Percentiles rank a stretch among this genome's conserved stretches.
phyloP scores from a whole-genome alignment of 2,797 vertebrate species.

The Semaprochilodus insignis region DNA sequence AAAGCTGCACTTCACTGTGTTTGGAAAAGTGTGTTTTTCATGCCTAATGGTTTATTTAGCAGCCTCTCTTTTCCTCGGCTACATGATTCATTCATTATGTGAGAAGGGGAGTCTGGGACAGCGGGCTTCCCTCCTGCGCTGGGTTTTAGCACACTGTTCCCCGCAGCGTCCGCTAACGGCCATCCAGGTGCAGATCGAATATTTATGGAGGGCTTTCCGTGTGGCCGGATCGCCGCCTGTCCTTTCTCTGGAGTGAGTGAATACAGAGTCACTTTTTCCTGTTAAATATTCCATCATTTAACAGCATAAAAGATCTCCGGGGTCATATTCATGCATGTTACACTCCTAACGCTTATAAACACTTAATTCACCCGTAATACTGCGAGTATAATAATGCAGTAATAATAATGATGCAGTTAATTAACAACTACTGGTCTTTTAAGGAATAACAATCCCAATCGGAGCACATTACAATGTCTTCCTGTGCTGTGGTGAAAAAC shows the following conservation, averaged over 20 bases:
- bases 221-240: background rate
- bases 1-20: background rate
- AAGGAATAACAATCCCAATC: too few species aligned
- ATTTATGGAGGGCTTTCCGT: slow-evolving; percentile 4
- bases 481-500: too few species aligned
- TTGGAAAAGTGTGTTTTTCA: background rate
- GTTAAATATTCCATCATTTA: too few species aligned
- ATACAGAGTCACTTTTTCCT: background rate
- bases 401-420: too few species aligned
- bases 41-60: slow-evolving; percentile 25
- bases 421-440: too few species aligned
- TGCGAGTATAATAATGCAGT: too few species aligned
- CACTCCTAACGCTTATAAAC: too few species aligned
- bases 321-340: too few species aligned
- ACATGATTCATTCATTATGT: slow-evolving; percentile 44
- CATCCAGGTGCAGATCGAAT: slow-evolving; percentile 13
- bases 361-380: too few species aligned
- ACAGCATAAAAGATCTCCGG: too few species aligned
- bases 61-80: background rate
- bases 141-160: slow-evolving; percentile 13
- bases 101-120: slow-evolving; percentile 32
- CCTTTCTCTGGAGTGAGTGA: background rate
- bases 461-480: too few species aligned
- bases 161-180: background rate
- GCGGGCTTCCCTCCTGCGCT: slow-evolving; percentile 20